Evolutionary conservation across 2,888 invertebrate species (phyloP).

Genomic region (Ormyrus thymus): DNA sequence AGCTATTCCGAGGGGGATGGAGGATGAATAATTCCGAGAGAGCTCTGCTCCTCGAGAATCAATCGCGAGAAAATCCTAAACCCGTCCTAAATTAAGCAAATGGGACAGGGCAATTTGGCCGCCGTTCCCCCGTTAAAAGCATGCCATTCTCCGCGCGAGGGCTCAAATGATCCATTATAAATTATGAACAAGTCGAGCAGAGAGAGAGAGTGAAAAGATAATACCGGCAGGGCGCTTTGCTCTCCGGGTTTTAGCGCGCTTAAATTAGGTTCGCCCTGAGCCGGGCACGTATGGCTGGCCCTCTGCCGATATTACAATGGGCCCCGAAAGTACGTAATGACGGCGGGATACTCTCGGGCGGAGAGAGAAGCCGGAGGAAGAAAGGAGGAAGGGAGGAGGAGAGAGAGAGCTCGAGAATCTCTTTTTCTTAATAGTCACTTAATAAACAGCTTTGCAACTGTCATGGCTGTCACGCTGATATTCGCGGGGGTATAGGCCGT

Average conservation of each 20-base stretch:
- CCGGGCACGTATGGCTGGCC: background rate
- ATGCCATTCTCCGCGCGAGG: background rate
- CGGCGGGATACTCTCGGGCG: background rate
- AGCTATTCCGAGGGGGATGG: slow-evolving; percentile 7
- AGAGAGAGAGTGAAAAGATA: slow-evolving; percentile 25
- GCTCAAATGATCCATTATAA: slow-evolving; percentile 46
- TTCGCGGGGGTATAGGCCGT: slow-evolving; percentile 43
- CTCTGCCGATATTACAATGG: slow-evolving; percentile 42
- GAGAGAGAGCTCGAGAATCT: slow-evolving; percentile 38
- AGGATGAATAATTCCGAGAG: slow-evolving; percentile 4
- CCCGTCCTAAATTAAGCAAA: slow-evolving; percentile 43
- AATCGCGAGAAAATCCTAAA: slow-evolving; percentile 1
- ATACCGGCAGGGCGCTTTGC: background rate
- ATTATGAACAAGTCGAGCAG: slow-evolving; percentile 46
- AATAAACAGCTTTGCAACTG: slow-evolving; percentile 56
- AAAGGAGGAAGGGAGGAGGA: background rate
- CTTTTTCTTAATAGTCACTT: slow-evolving; percentile 56
- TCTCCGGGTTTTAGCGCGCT: slow-evolving; percentile 32
- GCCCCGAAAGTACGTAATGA: slow-evolving; percentile 46
- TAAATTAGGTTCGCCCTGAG: slow-evolving; percentile 41
- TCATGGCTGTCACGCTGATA: slow-evolving; percentile 55
- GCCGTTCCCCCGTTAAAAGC: slow-evolving; percentile 23
- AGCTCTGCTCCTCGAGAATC: background rate
- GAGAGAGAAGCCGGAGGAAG: background rate
- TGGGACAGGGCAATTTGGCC: slow-evolving; percentile 44